Base-by-base conservation (phyloP, 1,140 invertebrate species). In the Panagrolaimus sp. region DNA sequence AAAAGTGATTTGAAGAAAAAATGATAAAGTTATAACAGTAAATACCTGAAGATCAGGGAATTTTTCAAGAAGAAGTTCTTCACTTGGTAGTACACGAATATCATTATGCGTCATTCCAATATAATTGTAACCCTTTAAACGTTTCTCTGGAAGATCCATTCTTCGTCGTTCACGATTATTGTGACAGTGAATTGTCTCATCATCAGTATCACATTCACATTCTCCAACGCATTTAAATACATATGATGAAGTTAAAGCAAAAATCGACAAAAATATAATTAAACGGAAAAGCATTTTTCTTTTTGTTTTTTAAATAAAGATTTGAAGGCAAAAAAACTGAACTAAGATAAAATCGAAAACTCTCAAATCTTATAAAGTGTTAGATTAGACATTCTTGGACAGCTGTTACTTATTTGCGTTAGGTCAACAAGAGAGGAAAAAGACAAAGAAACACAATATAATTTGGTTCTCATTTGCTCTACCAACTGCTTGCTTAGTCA, bases 21-120 rank as follows among this genome's bases (percentile, higher is more conserved):
- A 20, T 20, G 14, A 13, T 67, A 46, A 1, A 14, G 2, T 9
- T 9, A 31, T 42, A 72, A 62, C 20, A 7, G 44, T 16, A 5
- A 9, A 25, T 27, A 73, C 72, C 72, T 70, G 31, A 23, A 76
- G 65, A 57, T 76, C 72, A 16, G 74, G 74, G 42, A 78, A 74
- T 42, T 78, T 76, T 23, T 76, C 53, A 11, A 74, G 31, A 9
- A 76, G 47, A 14, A 76, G 27, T 13, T 72, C 63, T 63, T 76
- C 71, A 23, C 43, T 64, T 5, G 74, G 74, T n/a, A 76, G 47
- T n/a, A 61, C 57, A 45, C 57, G 23, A 27, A 76, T 76, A 48
- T 76, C 64, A 61, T 76, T 76, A n/a, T 66, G 20, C 11, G 76
- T 78, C 13, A 76, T 53, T 13, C 75, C 74, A 46, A 76, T 46